Percentiles rank a stretch among this genome's conserved stretches.
phyloP scores from a whole-genome alignment of 1,140 invertebrate species.

The Calosoma granatense region DNA sequence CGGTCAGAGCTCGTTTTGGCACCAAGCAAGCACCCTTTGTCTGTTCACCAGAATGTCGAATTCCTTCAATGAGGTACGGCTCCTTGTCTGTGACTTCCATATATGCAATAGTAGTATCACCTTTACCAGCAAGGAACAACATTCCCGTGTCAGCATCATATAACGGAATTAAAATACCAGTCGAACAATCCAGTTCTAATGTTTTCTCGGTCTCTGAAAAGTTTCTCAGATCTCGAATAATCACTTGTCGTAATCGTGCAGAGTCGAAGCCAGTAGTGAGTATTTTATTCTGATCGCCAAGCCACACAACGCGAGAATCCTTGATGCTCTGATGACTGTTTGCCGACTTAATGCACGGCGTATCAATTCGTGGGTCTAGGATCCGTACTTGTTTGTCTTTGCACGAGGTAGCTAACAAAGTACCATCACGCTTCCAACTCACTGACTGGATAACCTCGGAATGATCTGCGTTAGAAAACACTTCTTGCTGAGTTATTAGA shows the following conservation, averaged over 20 bases:
- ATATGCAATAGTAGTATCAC: conserved; percentile 74
- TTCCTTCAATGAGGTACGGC: conserved; percentile 73
- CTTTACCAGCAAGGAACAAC: conserved; percentile 89
- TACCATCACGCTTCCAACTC: conserved; percentile 76
- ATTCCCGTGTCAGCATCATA: conserved; percentile 88
- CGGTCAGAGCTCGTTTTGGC: conserved; percentile 81
- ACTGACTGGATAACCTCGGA: conserved; percentile 74
- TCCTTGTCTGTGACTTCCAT: conserved; percentile 78
- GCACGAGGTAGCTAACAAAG: conserved; percentile 58
- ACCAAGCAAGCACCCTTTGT: conserved; percentile 86
- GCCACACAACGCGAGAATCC: conserved; percentile 82
- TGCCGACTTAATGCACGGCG: conserved; percentile 48
- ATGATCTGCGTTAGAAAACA: conserved; percentile 69
- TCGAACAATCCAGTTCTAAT: conserved; percentile 77
- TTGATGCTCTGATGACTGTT: conserved; percentile 80
- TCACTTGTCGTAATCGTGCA: conserved; percentile 71
- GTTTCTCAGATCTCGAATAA: conserved; percentile 77
- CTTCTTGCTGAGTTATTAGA: conserved; percentile 67
- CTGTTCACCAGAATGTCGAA: conserved; percentile 72
- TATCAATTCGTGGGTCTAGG: conserved; percentile 61
- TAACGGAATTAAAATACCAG: conserved; percentile 79
- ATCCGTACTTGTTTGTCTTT: conserved; percentile 78
- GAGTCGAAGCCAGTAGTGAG: conserved; percentile 73
- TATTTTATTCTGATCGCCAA: conserved; percentile 70
- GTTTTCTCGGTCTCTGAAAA: conserved; percentile 67